phyloP scores from a whole-genome alignment of 2,797 vertebrate genomes.

The Scarus forsteni region DNA sequence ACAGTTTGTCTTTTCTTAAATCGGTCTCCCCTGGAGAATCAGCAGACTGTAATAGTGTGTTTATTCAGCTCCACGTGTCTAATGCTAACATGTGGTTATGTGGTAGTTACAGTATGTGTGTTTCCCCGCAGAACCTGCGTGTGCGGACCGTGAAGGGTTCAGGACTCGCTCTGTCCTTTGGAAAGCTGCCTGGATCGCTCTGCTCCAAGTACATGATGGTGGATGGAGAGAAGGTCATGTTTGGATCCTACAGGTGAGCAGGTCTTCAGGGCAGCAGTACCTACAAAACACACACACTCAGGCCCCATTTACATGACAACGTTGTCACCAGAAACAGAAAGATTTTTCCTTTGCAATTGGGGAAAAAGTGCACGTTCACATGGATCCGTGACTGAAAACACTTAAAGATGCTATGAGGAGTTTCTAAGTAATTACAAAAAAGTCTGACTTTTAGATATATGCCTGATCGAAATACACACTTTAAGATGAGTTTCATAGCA shows the following conservation, averaged over 20 bases:
- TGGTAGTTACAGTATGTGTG: constrained; percentile 30
- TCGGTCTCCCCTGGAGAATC: not conserved
- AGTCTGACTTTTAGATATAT: too few species aligned
- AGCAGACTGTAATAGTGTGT: constrained; percentile 1
- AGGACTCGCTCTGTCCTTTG: constrained; percentile 90
- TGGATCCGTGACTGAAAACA: too few species aligned
- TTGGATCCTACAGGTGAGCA: constrained; percentile 93
- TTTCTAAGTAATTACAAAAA: too few species aligned
- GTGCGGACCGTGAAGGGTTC: constrained; percentile 89
- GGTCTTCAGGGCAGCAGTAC: not conserved
- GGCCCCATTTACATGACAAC: too few species aligned
- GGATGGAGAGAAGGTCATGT: constrained; percentile 95
- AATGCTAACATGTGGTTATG: constrained; percentile 28
- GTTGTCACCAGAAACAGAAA: too few species aligned
- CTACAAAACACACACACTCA: not conserved
- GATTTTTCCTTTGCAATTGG: too few species aligned
- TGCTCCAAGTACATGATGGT: constrained; percentile 95
- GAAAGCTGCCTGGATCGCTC: constrained; percentile 90
- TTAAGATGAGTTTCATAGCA: too few species aligned
- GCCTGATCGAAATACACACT: too few species aligned
- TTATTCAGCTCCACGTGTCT: constrained; percentile 34
- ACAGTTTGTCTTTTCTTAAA: constrained; percentile 32
- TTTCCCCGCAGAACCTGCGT: constrained; percentile 90
- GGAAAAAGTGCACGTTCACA: too few species aligned
- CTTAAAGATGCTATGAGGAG: too few species aligned